Percentiles rank a stretch among this genome's conserved stretches.
Conservation (phyloP, 2,113 vertebrate species). For the Paradisaea rubra region DNA sequence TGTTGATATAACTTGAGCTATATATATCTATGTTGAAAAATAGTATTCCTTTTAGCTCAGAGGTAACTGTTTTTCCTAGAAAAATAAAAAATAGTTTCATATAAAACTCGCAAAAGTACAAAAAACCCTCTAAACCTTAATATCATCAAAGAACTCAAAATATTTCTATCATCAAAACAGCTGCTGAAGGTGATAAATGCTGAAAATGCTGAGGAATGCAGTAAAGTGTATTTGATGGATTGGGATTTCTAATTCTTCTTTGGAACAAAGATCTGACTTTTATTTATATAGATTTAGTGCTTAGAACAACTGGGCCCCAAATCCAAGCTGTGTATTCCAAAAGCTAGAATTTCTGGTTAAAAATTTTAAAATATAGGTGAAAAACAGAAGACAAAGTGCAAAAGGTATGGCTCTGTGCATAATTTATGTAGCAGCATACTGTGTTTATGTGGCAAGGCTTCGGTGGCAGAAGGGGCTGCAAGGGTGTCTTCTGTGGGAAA, state of each 20-base stretch:
- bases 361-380: background rate
- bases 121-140: rapidly evolving
- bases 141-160: background rate
- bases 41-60: background rate
- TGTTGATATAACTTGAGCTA: background rate
- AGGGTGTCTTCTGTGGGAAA: background rate
- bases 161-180: background rate
- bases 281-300: background rate
- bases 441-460: background rate
- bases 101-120: background rate
- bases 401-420: background rate
- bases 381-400: background rate
- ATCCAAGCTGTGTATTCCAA: background rate
- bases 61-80: background rate
- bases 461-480: background rate
- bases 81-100: background rate
- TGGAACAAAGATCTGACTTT: background rate
- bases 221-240: background rate
- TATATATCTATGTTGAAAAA: background rate
- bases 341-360: background rate
- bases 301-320: background rate
- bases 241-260: background rate
- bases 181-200: background rate
- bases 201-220: background rate
- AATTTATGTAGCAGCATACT: rapidly evolving